Base-by-base conservation (phyloP, 2,113 vertebrate genomes). In the Notothenia coriiceps region DNA sequence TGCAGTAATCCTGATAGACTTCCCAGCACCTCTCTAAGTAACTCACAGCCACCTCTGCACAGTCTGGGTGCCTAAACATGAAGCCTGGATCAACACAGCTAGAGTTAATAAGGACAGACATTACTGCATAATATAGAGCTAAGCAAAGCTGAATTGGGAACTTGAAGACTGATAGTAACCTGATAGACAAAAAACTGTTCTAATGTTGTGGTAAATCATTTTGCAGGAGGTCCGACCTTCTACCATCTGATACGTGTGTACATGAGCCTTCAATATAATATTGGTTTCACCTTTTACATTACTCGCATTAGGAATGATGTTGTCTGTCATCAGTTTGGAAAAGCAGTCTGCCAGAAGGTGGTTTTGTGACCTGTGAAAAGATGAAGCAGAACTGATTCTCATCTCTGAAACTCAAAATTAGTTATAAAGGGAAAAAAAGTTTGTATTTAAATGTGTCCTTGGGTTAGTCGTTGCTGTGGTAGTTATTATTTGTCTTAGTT, bases 11-110 rank as follows among this genome's bases (percentile, higher is more conserved):
- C 55, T 68, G 77, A 43, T 95, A 96, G 44, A 98, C 90, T 49
- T 96, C 95, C 96, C 96, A 97, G 91, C 95, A 95, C 76, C 90
- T 96, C 8, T 91, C 82, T 0, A 86, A 29, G 49, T 96, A 96
- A 35, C 40, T 93, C 87, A 93, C 76, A 0, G 88, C 90, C 35
- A 89, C 93, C 54, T 55, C 51, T 0, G 94, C 90, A 54, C 33
- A 25, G 6, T 60, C 78, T 0, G 90, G 87, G 47, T 91, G 86
- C 17, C 74, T 85, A 83, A 97, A 99, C 15, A 99, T 80, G 40
- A 51, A 47, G 15, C 97, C 98, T 99, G 80, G 54, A 78, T 79
- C 59, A 18, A 69, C 0, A 57, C 14, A 56, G 3, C 14, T 11
- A 17, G 1, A 51, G 40, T 68, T 43, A 61, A 46, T 10, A 4